Conservation (phyloP, 2,113 vertebrate genomes). For the Crotalus helleri region DNA sequence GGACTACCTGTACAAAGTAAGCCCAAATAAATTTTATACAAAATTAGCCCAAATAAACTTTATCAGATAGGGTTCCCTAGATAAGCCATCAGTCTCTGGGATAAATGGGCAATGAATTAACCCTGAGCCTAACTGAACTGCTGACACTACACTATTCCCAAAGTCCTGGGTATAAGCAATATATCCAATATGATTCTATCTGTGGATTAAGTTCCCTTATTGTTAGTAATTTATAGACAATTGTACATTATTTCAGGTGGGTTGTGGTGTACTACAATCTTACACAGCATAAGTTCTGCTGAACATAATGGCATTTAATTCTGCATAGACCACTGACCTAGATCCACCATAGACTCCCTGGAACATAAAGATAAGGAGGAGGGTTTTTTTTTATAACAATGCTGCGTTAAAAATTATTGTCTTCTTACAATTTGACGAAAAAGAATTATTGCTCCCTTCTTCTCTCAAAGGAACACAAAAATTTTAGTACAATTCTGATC, state of each 20-base stretch:
- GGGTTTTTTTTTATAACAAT: no score
- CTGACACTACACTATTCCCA: not conserved
- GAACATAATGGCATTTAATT: not conserved
- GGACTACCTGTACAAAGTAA: no score
- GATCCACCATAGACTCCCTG: not conserved
- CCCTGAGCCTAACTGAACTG: not conserved
- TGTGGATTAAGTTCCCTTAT: not conserved
- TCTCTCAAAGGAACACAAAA: not conserved
- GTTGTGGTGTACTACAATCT: not conserved
- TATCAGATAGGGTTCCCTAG: not conserved
- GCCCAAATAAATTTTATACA: not conserved
- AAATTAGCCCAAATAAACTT: not conserved
- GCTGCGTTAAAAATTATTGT: not conserved
- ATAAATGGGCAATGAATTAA: not conserved
- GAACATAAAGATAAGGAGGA: not conserved
- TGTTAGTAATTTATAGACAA: not conserved
- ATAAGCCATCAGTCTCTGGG: not conserved
- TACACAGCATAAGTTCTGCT: not conserved
- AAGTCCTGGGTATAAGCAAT: not conserved
- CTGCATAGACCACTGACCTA: not conserved
- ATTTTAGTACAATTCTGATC: not conserved
- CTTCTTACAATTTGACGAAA: not conserved
- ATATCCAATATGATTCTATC: not conserved
- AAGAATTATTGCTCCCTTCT: not conserved
- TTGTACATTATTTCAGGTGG: not conserved